phyloP scores from a whole-genome alignment of 2,888 invertebrate genomes.

The Lathronympha strigana region DNA sequence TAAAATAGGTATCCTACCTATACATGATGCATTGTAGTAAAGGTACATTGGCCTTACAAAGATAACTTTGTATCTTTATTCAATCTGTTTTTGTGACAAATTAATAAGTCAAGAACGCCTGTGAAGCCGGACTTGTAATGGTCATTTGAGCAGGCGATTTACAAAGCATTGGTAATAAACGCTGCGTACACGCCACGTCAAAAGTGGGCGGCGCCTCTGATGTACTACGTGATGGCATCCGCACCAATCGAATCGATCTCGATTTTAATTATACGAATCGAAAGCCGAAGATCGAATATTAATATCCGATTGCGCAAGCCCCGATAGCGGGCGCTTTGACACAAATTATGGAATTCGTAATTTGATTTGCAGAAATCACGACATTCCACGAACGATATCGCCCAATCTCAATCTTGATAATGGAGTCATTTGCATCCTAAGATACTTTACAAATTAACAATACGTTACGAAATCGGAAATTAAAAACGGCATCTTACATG shows the following conservation, averaged over 20 bases:
- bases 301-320: conserved; percentile 78
- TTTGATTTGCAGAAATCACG: conserved; percentile 72
- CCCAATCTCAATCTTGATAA: conserved; percentile 21
- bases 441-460: conserved; percentile 37
- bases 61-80: too few relatives aligned
- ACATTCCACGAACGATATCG: conserved; percentile 66
- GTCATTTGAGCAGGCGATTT: neutral
- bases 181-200: conserved; percentile 80
- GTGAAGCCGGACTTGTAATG: neutral
- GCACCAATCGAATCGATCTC: conserved; percentile 79
- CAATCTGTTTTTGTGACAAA: neutral
- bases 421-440: conserved; percentile 31
- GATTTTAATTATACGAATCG: conserved; percentile 83
- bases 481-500: conserved; percentile 44
- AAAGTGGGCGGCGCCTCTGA: conserved; percentile 80
- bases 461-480: conserved; percentile 48
- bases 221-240: conserved; percentile 81
- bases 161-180: neutral
- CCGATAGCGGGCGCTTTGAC: conserved; percentile 68
- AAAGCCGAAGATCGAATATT: conserved; percentile 80
- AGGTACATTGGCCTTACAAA: too few relatives aligned
- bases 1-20: too few relatives aligned
- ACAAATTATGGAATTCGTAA: conserved; percentile 75
- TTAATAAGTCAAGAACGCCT: neutral
- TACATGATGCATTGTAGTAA: too few relatives aligned